Conservation (phyloP, 1,140 invertebrate species). For the Ruditapes philippinarum region DNA sequence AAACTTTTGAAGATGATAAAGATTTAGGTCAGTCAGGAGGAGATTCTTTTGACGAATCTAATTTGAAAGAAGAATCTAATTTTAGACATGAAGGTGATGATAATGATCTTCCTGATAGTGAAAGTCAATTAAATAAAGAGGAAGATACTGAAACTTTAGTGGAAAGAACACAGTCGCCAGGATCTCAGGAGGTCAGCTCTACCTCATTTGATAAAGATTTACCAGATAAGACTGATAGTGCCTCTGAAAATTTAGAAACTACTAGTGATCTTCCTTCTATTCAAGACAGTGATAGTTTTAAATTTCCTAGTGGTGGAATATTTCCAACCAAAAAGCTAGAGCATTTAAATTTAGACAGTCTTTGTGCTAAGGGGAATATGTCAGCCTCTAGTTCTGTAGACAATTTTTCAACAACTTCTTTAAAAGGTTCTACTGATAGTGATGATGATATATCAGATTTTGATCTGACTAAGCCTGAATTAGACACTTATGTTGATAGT, state of each 20-base stretch:
- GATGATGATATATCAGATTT: constrained; percentile 50
- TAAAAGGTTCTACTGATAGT: constrained; percentile 29
- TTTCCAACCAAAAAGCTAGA: not conserved
- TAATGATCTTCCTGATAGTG: not conserved
- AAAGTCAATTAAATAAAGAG: not conserved
- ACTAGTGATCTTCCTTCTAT: not conserved
- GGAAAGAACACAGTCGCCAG: not conserved
- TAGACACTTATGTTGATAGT: not conserved
- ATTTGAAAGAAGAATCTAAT: not conserved
- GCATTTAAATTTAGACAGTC: not conserved
- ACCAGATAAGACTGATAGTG: not conserved
- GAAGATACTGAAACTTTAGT: not conserved
- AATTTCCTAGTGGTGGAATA: not conserved
- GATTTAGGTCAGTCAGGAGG: not conserved
- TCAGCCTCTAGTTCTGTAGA: not conserved
- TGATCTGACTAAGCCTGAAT: constrained; percentile 26
- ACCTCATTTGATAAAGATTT: constrained; percentile 13
- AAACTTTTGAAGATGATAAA: not conserved
- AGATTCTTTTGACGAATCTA: not conserved
- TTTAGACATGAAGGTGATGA: not conserved
- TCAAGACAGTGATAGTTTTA: not conserved
- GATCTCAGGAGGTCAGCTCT: constrained; percentile 16
- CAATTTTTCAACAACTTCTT: not conserved
- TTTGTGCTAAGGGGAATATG: not conserved
- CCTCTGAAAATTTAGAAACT: not conserved